Evolutionary conservation across 2,888 invertebrate species (phyloP).

Genomic region (Frankliniella fusca): DNA sequence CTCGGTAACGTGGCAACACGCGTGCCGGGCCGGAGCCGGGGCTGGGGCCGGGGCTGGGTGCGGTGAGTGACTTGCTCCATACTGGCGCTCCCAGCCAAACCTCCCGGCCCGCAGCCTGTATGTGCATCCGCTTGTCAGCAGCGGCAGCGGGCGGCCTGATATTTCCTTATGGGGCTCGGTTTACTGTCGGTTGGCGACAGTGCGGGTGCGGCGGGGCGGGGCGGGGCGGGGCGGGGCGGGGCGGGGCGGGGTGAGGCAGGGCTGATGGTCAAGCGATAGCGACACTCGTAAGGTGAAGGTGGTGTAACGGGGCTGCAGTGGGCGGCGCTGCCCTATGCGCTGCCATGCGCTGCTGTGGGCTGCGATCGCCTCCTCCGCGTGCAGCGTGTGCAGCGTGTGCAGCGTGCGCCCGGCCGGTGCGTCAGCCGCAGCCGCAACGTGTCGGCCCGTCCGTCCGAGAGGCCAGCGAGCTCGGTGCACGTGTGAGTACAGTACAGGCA

Average conservation of each 20-base stretch:
- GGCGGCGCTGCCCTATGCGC: too few relatives aligned
- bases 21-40: too few relatives aligned
- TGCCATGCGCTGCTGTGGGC: background rate
- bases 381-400: background rate
- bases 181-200: background rate
- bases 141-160: too few relatives aligned
- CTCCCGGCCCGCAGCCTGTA: too few relatives aligned
- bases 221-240: background rate
- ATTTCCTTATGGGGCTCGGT: too few relatives aligned
- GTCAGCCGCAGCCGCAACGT: background rate
- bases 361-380: background rate
- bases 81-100: too few relatives aligned
- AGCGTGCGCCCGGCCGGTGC: background rate
- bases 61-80: too few relatives aligned
- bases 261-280: background rate
- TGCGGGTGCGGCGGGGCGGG: background rate
- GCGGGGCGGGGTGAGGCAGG: background rate
- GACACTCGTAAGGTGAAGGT: background rate
- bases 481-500: background rate
- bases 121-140: too few relatives aligned
- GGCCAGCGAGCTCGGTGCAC: constrained; percentile 3
- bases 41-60: too few relatives aligned
- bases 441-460: background rate
- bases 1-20: too few relatives aligned
- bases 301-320: background rate